Base-by-base conservation (phyloP, 2,797 vertebrate species). In the Muraenolepis orangiensis region DNA sequence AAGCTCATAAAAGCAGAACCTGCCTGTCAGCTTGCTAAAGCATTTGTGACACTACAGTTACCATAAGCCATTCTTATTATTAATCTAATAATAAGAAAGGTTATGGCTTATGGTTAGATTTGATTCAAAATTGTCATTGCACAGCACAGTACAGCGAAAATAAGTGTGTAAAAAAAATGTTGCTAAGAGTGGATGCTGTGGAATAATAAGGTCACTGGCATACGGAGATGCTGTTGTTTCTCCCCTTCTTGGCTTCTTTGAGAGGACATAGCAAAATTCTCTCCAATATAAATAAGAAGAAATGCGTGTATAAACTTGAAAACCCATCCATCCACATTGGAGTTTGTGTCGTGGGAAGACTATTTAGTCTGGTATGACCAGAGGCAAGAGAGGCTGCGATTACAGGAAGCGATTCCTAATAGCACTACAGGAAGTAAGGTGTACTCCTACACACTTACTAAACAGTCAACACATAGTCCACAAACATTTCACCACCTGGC, bases 21-120 rank as follows among this genome's bases (percentile, higher is more conserved):
- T 23, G 51, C 28, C 14, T 40, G 29, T 76, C 36, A 34, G n/a
- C 40, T 72, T 40, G 12, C 26, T 23, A 46, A 51, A 76, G 67
- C 31, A 36, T 70, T 72, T 73, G 66, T 61, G 36, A 61, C 31
- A 20, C 23, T 36, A 14, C 38, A 76, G 70, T 42, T 51, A 14
- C 13, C n/a, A 34, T 64, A 61, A 34, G 11, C 28, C 30, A n/a
- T 32, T n/a, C 67, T 42, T 68, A 29, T 10, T 28, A n/a, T n/a
- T n/a, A n/a, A n/a, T n/a, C n/a, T n/a, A n/a, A n/a, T n/a, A n/a
- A n/a, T n/a, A n/a, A n/a, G n/a, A n/a, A n/a, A n/a, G n/a, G n/a
- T n/a, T n/a, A n/a, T n/a, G n/a, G n/a, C n/a, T n/a, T n/a, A n/a
- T n/a, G n/a, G n/a, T n/a, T n/a, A n/a, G n/a, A n/a, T n/a, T n/a